Base-by-base conservation (phyloP, 1,140 invertebrate species). In the Bilobella aurantiaca region DNA sequence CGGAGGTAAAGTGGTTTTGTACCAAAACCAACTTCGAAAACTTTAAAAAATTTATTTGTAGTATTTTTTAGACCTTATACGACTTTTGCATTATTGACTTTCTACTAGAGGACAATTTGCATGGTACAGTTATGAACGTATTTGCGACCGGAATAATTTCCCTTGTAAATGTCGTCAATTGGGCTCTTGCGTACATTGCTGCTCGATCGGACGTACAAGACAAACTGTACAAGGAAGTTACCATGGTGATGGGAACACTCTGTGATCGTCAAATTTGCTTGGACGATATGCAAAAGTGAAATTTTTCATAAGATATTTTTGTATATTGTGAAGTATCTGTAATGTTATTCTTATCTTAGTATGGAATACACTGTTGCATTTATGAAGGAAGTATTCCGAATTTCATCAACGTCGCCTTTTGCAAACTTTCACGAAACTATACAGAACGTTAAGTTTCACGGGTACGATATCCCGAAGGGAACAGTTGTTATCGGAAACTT, bases 401-500 rank as follows among this genome's bases (percentile, higher is more conserved):
- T 42, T 30, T 62, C 37, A 32, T 37, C 65, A 1, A 27, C 73
- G 28, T 62, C 66, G 23, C 69, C 73, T 3, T 29, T 73, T 16
- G 25, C 49, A 16, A 3, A 71, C 3, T 63, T 64, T 12, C 73
- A 73, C 47, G 28, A 25, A 57, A 29, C 61, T 12, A 65, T 49
- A 1, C 62, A 67, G 57, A 65, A 73, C 34, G 71, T 69, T 12
- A 56, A 62, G 28, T 67, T 76, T 21, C 49, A 70, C n/a, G 74
- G 72, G 5, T 78, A 73, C 63, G 46, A 62, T 27, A 72, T 79
- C 46, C 76, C 77, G 21, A 75, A 78, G 68, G 77, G 69, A 21
- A 75, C 75, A 3, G 66, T 72, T 23, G 68, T 78, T 1, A 25
- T 77, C 8, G 62, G 73, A 8, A 77, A 78, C 68, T 60, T 76